Base-by-base conservation (phyloP, 1,140 invertebrate species). In the Araneus ventricosus region DNA sequence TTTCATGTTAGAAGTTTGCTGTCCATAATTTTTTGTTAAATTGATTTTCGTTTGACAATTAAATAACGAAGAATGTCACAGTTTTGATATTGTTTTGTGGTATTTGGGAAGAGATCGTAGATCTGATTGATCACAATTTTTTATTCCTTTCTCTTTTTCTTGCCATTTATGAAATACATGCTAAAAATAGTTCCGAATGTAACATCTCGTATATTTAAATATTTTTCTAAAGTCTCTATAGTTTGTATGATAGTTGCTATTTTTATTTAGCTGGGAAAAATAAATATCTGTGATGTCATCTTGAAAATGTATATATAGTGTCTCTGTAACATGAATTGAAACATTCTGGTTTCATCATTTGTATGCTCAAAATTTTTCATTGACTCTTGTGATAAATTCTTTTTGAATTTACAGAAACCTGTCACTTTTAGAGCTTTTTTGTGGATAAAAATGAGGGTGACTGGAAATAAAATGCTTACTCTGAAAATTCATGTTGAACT, bases 251-350 rank as follows among this genome's bases (percentile, higher is more conserved):
- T 82, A 82, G 80, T 52, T 82, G 80, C 80, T 82, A 82, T 82
- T 82, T 82, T 82, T 82, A n/a, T 82, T 82, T 82, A 82, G 80
- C 80, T 82, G 70, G 70, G 70, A 34, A 75, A 63, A 27, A 79
- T 34, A 79, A 30, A 82, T 41, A 82, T 82, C 39, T 82, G 80
- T 82, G 80, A 82, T 82, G 80, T 82, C 80, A 82, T 82, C 41
- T 82, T 82, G 39, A 22, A 82, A 45, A 24, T 82, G 80, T 82
- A 82, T 82, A 82, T 82, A 82, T n/a, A n/a, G 37, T 22, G 41
- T 30, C 17, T 75, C 30, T 75, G 70, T 20, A 17, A 34, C 67
- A 75, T 34, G 27, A 17, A 34, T 75, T 75, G 27, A 75, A 75
- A 75, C 30, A 75, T 75, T 75, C 30, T 75, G 14, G 70, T 30